Evolutionary conservation across 2,888 invertebrate genomes (phyloP), one percentile per base, ranked within the genome.

Genomic region (Halocaridina rubra): DNA sequence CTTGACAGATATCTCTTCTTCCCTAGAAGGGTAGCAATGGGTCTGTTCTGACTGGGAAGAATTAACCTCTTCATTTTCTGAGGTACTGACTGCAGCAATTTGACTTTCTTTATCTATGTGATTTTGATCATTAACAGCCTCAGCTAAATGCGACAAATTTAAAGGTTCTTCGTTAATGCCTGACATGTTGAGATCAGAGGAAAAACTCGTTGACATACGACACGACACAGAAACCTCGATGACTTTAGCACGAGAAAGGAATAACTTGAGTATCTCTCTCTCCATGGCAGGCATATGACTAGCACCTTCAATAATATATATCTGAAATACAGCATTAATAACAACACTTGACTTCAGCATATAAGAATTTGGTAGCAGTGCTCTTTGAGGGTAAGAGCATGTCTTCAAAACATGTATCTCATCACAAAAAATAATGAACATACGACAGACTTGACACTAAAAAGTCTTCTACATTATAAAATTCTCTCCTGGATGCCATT

Each of bases 261-360:
- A 29, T 1, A 82, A 59, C 59, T 82, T 82, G 13, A 82, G 24
- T 8, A 82, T 19, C 32, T 71, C 82, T 72, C 77, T 82, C 75
- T 82, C 82, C 72, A 82, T 82, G 7, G 30, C 29, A 29, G 77
- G 72, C 72, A 82, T 71, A 24, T 78, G 71, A 32, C 46, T 69
- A 10, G 78, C 71, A 1, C 77, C 78, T 46, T 82, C 82, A 29
- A 82, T 57, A 59, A 82, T 72, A 33, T 59, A 82, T 8, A 61
- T 78, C 82, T 82, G 82, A 10, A 80, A 57, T 4, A 46, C n/a
- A 57, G 4, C n/a, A 74, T 22, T 16, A 57, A 46, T n/a, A n/a
- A 24, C 53, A 22, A 74, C 13, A 22, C 8, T 22, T 16, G 22
- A 46, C 24, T 19, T 74, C n/a, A 46, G 13, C 39, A 10, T 33